Base-by-base conservation (phyloP, 64 coral and sea anemone genomes). In the Hydrozoanthus tunicans region DNA sequence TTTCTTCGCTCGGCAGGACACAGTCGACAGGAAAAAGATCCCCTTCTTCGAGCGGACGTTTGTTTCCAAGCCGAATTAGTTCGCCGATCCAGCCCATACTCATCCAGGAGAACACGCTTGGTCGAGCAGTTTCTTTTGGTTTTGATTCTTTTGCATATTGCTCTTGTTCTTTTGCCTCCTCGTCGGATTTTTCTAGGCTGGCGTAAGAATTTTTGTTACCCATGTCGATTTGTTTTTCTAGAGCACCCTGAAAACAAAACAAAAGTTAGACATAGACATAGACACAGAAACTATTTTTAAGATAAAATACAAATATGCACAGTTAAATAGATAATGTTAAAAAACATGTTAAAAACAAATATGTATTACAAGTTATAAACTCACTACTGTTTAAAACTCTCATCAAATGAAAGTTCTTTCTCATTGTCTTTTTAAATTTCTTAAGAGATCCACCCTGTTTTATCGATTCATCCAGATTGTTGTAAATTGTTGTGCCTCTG, bases 61-160 rank as follows among this genome's bases (percentile, higher is more conserved):
- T 79, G 12, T 59, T 79, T 58, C 77, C 77, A 23, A 52, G 77
- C 6, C 77, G 77, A 14, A 79, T 54, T 53, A 79, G 8, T 6
- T 14, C 56, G 56, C 54, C 55, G 11, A 79, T 59, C 77, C 77
- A 79, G 9, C 77, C 14, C 56, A 79, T 58, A 17, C 17, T 24
- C 6, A 79, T 58, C 77, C 77, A 79, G 5, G 77, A 79, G n/a
- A 79, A 79, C n/a, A 79, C n/a, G 77, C 17, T 79, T 5, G 56
- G 54, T 0, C 17, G 14, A 15, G 59, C 5, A 0, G 56, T 53
- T 7, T 56, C 53, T 17, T 59, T 58, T 4, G 56, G 12, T 20
- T n/a, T 25, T 79, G 53, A n/a, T 10, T 79, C 77, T 79, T 79
- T n/a, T 12, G 77, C 20, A 58, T 4, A 59, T 79, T 79, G 0